Evolutionary conservation across 2,113 vertebrate genomes (phyloP).

Genomic region (Scolopax mira): DNA sequence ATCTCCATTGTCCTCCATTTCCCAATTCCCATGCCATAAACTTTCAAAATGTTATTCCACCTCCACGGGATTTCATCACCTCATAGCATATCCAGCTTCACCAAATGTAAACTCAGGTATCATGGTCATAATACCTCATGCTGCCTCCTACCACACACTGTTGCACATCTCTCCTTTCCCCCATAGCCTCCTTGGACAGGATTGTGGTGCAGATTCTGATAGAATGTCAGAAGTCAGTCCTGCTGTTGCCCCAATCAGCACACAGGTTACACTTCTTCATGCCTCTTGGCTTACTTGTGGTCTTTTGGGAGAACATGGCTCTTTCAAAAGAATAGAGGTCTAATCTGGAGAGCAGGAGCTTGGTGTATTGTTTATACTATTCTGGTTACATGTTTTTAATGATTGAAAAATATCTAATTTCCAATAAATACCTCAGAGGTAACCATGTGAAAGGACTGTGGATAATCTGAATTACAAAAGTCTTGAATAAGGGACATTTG

Average conservation of each 20-base stretch:
- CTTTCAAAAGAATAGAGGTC: background rate
- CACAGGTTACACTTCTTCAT: fast-evolving
- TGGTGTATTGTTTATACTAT: background rate
- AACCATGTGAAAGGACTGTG: background rate
- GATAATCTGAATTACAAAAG: background rate
- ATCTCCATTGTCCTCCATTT: background rate
- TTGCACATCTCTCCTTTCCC: background rate
- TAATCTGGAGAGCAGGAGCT: background rate
- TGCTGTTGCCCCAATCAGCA: background rate
- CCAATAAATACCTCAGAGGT: background rate
- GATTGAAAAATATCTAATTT: background rate
- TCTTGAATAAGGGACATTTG: background rate
- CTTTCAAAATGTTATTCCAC: background rate
- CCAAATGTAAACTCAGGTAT: background rate
- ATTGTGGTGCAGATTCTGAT: background rate
- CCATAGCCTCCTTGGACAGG: background rate
- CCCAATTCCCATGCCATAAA: background rate
- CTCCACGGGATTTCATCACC: background rate
- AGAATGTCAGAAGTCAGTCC: background rate
- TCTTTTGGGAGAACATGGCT: background rate
- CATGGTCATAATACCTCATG: background rate
- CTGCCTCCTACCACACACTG: background rate
- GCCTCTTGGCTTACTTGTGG: background rate
- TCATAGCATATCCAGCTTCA: background rate
- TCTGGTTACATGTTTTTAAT: background rate